Evolutionary conservation across 2,113 vertebrate species (phyloP).

Genomic region (Bostrychus sinensis): DNA sequence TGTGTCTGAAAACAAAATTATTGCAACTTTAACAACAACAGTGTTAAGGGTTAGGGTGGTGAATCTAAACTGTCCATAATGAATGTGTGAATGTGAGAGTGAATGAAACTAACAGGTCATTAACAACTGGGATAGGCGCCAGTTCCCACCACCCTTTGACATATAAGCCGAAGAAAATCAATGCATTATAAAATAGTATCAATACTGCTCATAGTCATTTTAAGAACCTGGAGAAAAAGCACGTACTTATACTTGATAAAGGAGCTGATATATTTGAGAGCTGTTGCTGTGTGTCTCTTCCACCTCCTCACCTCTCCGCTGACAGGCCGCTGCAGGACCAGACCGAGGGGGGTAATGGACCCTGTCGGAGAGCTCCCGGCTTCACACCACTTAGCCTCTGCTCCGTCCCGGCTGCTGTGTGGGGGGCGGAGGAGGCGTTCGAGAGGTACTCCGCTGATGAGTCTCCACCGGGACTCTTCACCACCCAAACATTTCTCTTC

Average conservation of each 20-base stretch:
- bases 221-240: too few species aligned
- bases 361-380: conserved; percentile 73
- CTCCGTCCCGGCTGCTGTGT: conserved; percentile 37
- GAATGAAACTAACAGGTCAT: too few species aligned
- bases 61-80: too few species aligned
- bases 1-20: too few species aligned
- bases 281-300: conserved; percentile 26
- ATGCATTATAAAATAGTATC: too few species aligned
- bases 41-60: too few species aligned
- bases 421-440: neutral
- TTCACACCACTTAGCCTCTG: conserved; percentile 80
- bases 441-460: conserved; percentile 59
- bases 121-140: too few species aligned
- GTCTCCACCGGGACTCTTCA: conserved; percentile 62
- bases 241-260: conserved; percentile 12
- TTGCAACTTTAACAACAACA: too few species aligned
- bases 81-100: too few species aligned
- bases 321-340: conserved; percentile 70
- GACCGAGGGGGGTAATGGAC: conserved; percentile 76
- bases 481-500: conserved; percentile 83
- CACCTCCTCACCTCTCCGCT: conserved; percentile 64
- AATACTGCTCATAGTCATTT: too few species aligned
- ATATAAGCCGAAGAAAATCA: too few species aligned
- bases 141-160: too few species aligned
- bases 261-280: conserved; percentile 27